Evolutionary conservation across 2,797 vertebrate species (phyloP).

Genomic region (Brachymystax lenok): DNA sequence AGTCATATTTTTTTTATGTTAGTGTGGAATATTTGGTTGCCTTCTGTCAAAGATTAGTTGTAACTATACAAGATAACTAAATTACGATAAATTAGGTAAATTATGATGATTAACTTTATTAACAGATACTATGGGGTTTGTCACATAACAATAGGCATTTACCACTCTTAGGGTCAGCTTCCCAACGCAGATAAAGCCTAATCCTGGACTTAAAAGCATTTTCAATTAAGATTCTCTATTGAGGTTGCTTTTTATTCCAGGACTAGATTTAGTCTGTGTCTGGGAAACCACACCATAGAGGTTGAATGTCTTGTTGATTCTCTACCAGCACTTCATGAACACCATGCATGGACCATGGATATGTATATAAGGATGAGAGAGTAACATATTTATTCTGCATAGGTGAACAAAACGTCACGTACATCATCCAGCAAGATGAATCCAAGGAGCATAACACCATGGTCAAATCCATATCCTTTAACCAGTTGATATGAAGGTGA

Average conservation of each 20-base stretch:
- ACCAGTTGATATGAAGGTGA: constrained; percentile 52
- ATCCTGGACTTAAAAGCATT: too few relatives aligned
- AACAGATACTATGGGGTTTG: too few relatives aligned
- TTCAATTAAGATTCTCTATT: too few relatives aligned
- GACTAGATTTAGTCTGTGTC: not conserved
- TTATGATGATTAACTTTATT: too few relatives aligned
- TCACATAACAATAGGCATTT: too few relatives aligned
- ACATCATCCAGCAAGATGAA: not conserved
- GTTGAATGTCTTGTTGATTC: not conserved
- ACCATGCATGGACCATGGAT: not conserved
- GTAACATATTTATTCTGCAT: not conserved
- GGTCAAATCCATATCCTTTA: constrained; percentile 12
- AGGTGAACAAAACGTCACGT: not conserved
- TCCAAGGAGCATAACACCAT: not conserved
- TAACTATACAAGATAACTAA: too few relatives aligned
- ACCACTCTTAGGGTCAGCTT: too few relatives aligned
- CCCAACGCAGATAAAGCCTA: too few relatives aligned
- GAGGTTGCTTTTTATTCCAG: not conserved
- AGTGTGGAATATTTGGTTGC: too few relatives aligned
- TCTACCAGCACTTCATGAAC: not conserved
- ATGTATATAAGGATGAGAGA: not conserved
- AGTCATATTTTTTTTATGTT: not conserved
- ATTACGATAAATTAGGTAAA: too few relatives aligned
- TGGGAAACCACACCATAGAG: not conserved
- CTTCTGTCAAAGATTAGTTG: too few relatives aligned